Conservation (phyloP, 2,113 vertebrate species). For the Rhea pennata region DNA sequence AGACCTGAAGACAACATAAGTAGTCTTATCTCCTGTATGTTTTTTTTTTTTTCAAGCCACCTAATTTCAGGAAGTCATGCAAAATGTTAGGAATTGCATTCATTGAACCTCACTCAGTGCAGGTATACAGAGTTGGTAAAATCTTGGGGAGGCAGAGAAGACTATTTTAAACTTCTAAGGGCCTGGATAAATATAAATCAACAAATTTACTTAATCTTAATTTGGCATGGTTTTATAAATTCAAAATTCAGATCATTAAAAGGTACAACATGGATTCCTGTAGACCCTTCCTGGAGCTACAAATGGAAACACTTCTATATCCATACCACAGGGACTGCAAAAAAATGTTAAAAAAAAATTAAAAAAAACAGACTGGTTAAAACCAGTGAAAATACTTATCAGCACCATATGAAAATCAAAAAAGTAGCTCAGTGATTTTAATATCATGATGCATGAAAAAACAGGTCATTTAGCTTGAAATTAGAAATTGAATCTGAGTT, state of each 20-base stretch:
- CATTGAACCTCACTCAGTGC: neutral
- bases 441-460: neutral
- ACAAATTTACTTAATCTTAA: constrained; percentile 17
- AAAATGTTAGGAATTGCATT: neutral
- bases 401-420: neutral
- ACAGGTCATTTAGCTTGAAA: neutral
- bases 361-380: no score
- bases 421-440: neutral
- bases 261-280: neutral
- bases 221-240: neutral
- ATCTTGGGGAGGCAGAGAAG: neutral
- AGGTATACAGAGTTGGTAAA: neutral
- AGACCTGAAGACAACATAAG: neutral
- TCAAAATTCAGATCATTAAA: neutral
- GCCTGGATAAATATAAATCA: neutral
- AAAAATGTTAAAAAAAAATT: no score
- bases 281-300: neutral
- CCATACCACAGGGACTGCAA: neutral
- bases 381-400: neutral
- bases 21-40: neutral
- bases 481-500: neutral
- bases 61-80: neutral
- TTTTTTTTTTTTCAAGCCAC: neutral
- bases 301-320: neutral
- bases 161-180: neutral